Evolutionary conservation across 2,113 vertebrate genomes (phyloP), one percentile per base, ranked within the genome.

Genomic region (Agapornis roseicollis): DNA sequence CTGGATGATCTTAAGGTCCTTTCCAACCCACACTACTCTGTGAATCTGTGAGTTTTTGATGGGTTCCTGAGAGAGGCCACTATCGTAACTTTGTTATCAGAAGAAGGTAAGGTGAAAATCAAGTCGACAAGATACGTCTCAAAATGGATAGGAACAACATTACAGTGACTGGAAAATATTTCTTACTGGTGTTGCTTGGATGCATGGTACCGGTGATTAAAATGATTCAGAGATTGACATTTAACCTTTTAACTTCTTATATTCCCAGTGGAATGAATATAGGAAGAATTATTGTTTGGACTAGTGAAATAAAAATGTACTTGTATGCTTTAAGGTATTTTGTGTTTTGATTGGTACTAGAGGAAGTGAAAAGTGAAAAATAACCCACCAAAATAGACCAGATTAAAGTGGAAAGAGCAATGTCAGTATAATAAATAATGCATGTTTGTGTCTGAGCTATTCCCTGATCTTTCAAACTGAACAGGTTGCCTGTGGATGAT

Each of bases 401-500:
- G 44, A 65, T 47, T 68, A 10, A 61, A 85, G 53, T 17, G 10
- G n/a, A 50, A 85, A 85, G 39, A 90, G 9, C 23, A 22, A 23
- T 66, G 25, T 23, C 15, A 53, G 8, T 1, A 2, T 72, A 25
- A 50, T 46, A 74, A 41, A 69, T 80, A 19, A 24, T 60, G 11
- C 33, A 73, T 93, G 8, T 86, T 92, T 81, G 6, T 88, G 3
- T 86, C 31, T 61, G 69, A 93, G 27, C n/a, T 97, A 28, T 93
- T 52, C 58, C 94, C 4, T 92, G 20, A 44, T 74, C 35, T 84
- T 96, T 74, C 53, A 53, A 94, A 96, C 56, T 73, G 69, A 69
- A 53, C 88, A 99, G 99, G 90, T 96, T 99, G 88, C 99, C 99
- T 3, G 98, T 99, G 96, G 99, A 99, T 65, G 99, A 99, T 74